Percentiles rank a stretch among this genome's conserved stretches.
phyloP scores from a whole-genome alignment of 1,140 invertebrate genomes.

The Agraylea sexmaculata region DNA sequence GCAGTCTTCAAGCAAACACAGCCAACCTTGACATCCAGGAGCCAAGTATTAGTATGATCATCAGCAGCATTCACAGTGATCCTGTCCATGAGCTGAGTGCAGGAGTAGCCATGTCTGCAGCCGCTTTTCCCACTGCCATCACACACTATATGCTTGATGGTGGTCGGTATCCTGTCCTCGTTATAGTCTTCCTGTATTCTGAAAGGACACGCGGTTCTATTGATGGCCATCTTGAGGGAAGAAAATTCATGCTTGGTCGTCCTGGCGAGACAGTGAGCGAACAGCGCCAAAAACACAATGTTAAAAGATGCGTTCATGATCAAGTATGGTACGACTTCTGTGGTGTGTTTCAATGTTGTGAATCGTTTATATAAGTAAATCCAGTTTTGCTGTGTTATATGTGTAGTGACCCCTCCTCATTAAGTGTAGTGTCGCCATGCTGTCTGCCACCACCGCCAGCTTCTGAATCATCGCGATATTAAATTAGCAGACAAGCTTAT shows the following conservation, averaged over 20 bases:
- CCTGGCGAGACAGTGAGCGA: neutral
- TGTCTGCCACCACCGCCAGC: no score
- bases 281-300: neutral
- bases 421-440: no score
- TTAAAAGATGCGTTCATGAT: no score
- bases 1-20: constrained; percentile 11
- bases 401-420: no score
- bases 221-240: no score
- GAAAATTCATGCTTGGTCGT: neutral
- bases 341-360: no score
- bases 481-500: no score
- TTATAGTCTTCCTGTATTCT: constrained; percentile 7
- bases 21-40: constrained; percentile 7
- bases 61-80: constrained; percentile 4
- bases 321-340: no score
- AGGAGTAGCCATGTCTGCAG: constrained; percentile 8
- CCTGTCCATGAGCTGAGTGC: constrained; percentile 12
- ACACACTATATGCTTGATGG: constrained; percentile 12
- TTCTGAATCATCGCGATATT: no score
- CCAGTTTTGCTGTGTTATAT: no score
- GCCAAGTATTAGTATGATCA: constrained; percentile 2
- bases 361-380: no score
- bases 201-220: constrained; percentile 11
- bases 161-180: constrained; percentile 7
- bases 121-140: neutral